phyloP scores from a whole-genome alignment of 2,888 invertebrate species.

The Nowickia ferox region DNA sequence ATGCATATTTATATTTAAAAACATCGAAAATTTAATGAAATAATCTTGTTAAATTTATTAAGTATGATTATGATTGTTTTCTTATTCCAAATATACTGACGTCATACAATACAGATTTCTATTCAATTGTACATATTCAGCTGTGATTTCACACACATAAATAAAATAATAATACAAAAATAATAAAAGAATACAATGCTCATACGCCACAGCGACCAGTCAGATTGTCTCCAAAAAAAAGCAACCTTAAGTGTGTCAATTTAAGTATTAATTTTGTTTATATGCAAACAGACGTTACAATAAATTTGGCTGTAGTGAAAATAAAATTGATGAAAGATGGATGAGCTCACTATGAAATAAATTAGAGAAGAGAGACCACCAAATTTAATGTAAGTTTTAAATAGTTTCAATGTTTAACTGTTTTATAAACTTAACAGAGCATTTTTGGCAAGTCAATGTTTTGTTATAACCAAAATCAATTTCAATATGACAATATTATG shows the following conservation, averaged over 20 bases:
- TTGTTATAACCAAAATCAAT: no score
- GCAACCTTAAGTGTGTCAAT: conserved; percentile 24
- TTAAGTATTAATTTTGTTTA: conserved; percentile 1
- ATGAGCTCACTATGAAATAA: conserved; percentile 5
- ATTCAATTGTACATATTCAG: conserved; percentile 11
- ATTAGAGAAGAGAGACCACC: neutral
- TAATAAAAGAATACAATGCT: neutral
- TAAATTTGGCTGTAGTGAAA: conserved; percentile 1
- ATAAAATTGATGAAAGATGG: neutral
- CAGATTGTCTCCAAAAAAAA: conserved; percentile 52
- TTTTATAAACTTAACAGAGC: neutral
- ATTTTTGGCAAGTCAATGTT: no score
- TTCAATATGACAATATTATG: no score
- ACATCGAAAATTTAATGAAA: neutral
- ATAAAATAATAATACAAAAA: neutral
- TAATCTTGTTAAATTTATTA: conserved; percentile 25
- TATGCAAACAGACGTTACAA: conserved; percentile 1
- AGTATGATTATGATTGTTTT: neutral
- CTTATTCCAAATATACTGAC: conserved; percentile 4
- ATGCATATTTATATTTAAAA: neutral
- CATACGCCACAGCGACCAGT: conserved; percentile 44
- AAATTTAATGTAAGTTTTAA: neutral
- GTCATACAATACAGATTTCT: conserved; percentile 21
- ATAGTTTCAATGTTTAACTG: neutral
- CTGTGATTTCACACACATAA: conserved; percentile 11